Percentiles rank a stretch among this genome's conserved stretches.
phyloP scores from a whole-genome alignment of 2,888 invertebrate species.

The Yponomeuta sedellus region DNA sequence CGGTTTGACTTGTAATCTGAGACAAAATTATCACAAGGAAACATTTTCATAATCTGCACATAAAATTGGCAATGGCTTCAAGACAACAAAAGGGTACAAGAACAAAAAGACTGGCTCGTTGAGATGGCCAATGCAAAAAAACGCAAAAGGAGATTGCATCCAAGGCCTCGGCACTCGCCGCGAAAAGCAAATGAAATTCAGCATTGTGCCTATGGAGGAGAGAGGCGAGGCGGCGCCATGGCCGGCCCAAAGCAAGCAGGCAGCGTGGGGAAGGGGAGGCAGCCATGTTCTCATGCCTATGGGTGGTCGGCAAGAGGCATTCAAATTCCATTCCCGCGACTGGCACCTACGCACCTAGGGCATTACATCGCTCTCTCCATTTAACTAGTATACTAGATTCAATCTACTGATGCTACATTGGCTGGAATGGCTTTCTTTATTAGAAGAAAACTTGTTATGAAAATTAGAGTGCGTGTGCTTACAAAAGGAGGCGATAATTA shows the following conservation, averaged over 20 bases:
- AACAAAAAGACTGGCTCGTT: slow-evolving; percentile 7
- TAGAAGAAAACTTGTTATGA: background rate
- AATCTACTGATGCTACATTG: background rate
- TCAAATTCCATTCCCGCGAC: slow-evolving; percentile 73
- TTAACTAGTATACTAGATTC: slow-evolving; percentile 7
- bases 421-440: background rate
- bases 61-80: slow-evolving; percentile 2
- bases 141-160: slow-evolving; percentile 31
- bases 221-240: slow-evolving; percentile 63
- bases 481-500: background rate
- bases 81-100: background rate
- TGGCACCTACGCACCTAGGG: slow-evolving; percentile 58
- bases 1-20: background rate
- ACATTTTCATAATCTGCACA: background rate
- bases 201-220: slow-evolving; percentile 58
- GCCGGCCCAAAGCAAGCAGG: slow-evolving; percentile 35
- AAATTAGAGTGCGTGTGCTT: background rate
- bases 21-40: background rate
- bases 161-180: slow-evolving; percentile 41
- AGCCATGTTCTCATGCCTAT: slow-evolving; percentile 72
- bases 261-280: slow-evolving; percentile 69
- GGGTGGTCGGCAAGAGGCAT: slow-evolving; percentile 75
- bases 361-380: slow-evolving; percentile 8
- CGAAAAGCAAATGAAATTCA: slow-evolving; percentile 71
- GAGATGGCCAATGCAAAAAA: slow-evolving; percentile 17